Evolutionary conservation across 2,888 invertebrate species (phyloP), one percentile per base, ranked within the genome.

Genomic region (Callimorpha dominula): DNA sequence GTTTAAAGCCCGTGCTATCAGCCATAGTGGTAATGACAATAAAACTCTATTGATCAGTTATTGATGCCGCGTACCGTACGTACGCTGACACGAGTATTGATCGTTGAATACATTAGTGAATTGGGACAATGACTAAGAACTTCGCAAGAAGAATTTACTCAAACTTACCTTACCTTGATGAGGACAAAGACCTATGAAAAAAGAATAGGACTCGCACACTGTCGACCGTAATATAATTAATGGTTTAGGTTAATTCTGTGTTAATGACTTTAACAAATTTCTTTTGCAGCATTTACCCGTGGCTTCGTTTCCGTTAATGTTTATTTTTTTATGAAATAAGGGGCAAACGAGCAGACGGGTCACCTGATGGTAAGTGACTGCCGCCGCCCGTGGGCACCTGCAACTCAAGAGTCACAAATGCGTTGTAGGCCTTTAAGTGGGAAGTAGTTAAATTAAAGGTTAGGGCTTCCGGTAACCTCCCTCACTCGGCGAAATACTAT

Each of bases 71-170:
- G 72, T 74, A 62, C 74, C 67, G 42, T 52, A 43, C 40, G 72
- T 72, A 64, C 70, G 31, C 75, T 65, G 77, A 78, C 75, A 74
- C 76, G 68, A 42, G 31, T 73, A 79, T 80, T 75, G 79, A 78
- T 65, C 73, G 68, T 2, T 64, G 77, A 73, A 80, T 78, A 80
- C 73, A 75, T 80, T 80, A 77, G 31, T 17, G 60, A 70, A 71
- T 52, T 72, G 65, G 70, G 42, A 71, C 65, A 63, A 60, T 70
- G 66, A 57, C 65, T 60, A 49, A 31, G 60, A 46, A 15, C 31
- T 46, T 68, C 15, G 9, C 31, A 17, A 46, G 49, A 60, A 60
- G 31, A 60, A 68, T 60, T 4, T 60, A 7, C 14, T 14, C 43
- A n/a, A n/a, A 42, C n/a, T 57, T n/a, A 31, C 31, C 31, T 31